phyloP scores from a whole-genome alignment of 2,888 invertebrate species.

The Strigamia crassipes region DNA sequence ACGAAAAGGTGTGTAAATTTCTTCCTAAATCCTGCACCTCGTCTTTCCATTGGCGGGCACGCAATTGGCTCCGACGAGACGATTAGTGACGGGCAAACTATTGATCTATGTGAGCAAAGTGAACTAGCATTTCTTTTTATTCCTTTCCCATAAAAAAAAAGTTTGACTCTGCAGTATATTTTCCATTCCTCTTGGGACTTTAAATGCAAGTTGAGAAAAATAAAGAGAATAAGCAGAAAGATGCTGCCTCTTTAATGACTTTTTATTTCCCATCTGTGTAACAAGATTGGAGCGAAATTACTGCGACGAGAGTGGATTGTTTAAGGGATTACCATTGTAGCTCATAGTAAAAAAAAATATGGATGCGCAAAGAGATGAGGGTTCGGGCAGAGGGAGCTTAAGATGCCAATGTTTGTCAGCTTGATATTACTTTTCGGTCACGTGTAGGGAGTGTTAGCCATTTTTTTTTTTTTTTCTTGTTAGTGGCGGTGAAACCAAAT shows the following conservation, averaged over 20 bases:
- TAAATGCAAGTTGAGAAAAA: background rate
- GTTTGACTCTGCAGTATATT: background rate
- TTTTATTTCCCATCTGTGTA: background rate
- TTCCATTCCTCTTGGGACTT: background rate
- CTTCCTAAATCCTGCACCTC: background rate
- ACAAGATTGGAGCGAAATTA: background rate
- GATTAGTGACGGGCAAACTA: slow-evolving; percentile 37
- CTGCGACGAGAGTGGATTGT: background rate
- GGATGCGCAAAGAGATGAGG: background rate
- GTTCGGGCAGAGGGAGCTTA: background rate
- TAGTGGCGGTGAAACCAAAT: slow-evolving; percentile 16
- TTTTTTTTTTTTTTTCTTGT: background rate
- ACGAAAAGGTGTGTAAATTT: slow-evolving; percentile 30
- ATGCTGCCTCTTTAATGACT: background rate
- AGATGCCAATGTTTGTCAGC: background rate
- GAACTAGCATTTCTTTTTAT: slow-evolving; percentile 6
- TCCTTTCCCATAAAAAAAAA: background rate
- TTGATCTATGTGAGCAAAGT: slow-evolving; percentile 19
- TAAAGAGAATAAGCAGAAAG: background rate
- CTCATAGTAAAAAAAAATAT: background rate
- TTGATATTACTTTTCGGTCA: slow-evolving; percentile 24
- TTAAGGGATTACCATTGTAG: background rate
- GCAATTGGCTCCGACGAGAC: slow-evolving; percentile 30
- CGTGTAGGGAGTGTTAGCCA: background rate
- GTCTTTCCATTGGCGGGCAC: background rate